Conservation (phyloP, 2,113 vertebrate genomes). For the Microcebus tavaratra region DNA sequence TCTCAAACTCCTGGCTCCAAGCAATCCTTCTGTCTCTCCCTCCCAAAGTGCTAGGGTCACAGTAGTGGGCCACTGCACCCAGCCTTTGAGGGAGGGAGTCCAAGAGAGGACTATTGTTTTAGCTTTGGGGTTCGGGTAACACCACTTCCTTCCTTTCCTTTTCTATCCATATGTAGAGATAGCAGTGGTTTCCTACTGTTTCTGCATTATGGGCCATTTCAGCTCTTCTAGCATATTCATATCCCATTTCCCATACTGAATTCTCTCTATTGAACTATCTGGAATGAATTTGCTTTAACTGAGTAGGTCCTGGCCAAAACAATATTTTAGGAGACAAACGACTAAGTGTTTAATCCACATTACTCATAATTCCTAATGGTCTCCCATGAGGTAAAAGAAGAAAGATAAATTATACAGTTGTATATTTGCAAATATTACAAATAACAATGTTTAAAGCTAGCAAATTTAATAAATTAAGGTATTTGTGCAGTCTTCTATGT, state of each 20-base stretch:
- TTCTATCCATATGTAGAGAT: neutral
- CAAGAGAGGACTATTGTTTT: neutral
- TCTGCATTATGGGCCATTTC: neutral
- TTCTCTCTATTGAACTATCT: neutral
- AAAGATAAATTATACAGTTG: neutral
- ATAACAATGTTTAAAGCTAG: neutral
- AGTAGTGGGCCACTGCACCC: too few species aligned
- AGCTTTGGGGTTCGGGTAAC: neutral
- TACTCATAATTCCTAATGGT: neutral
- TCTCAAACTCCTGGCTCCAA: too few species aligned
- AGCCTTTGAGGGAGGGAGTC: too few species aligned
- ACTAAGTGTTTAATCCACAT: neutral
- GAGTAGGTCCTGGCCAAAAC: neutral
- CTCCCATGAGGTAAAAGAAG: neutral
- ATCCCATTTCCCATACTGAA: neutral
- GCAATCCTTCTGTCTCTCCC: too few species aligned
- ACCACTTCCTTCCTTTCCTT: neutral
- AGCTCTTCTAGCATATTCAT: neutral
- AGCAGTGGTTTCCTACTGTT: neutral
- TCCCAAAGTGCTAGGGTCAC: too few species aligned
- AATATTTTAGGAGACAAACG: neutral
- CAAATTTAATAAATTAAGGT: conserved; percentile 50
- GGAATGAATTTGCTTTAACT: neutral
- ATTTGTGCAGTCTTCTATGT: conserved; percentile 46
- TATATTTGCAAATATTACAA: conserved; percentile 7